These are phyloP conservation scores for Nasonovia ribisnigri DNA, from an alignment of 2,888 invertebrate genomes.

Conservation along the genomic window DNA sequence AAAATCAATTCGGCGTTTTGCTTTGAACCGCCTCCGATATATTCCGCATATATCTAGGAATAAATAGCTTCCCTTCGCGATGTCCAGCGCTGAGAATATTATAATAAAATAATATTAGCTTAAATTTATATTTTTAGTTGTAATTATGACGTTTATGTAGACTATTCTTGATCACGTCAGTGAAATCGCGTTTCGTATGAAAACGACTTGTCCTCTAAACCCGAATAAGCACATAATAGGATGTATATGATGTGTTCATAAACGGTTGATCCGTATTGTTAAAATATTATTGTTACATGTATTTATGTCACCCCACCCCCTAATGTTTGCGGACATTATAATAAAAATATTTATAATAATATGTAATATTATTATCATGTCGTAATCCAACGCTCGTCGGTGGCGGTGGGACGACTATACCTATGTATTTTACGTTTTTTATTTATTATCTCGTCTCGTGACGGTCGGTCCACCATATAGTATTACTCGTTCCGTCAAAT, in stretches of 20 bases:
- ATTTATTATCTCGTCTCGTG: background rate
- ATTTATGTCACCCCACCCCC: background rate
- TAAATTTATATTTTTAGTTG: background rate
- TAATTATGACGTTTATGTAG: background rate
- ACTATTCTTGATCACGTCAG: background rate
- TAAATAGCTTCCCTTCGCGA: background rate
- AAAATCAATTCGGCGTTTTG: background rate
- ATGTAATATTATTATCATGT: background rate
- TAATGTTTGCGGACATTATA: background rate
- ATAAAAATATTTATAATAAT: constrained; percentile 5
- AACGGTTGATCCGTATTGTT: background rate
- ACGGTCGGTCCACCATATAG: background rate
- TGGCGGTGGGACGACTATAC: background rate
- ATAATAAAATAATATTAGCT: background rate
- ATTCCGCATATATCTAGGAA: no score
- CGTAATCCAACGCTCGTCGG: background rate
- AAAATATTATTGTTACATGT: background rate
- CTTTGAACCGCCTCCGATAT: background rate
- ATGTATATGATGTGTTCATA: background rate
- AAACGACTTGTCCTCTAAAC: background rate
- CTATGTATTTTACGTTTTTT: background rate
- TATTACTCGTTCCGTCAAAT: background rate
- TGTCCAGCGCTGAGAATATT: background rate
- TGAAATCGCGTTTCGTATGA: background rate
- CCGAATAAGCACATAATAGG: background rate